Evolutionary conservation across 2,797 vertebrate genomes (phyloP), one percentile per base, ranked within the genome.

Genomic region (Phalloptychus januarius): DNA sequence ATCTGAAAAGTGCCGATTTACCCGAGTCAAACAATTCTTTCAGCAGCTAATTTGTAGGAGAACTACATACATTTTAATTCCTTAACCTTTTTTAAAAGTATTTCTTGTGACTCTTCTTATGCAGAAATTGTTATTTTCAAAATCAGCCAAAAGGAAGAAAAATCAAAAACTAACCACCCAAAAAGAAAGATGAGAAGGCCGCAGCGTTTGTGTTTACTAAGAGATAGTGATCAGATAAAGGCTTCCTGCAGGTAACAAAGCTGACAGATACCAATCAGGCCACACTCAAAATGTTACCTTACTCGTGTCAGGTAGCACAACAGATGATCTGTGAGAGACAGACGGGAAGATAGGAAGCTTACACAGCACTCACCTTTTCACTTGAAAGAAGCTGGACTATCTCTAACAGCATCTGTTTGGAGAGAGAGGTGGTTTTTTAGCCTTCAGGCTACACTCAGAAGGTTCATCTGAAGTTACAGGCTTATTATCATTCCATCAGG

Each of bases 381-480:
- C 80, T 86, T 82, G 80, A 80, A 79, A 87, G 72, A 86, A 85
- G 87, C 82, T 76, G 77, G 86, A 86, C 84, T 92, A 93, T 93
- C 89, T 92, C 73, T 90, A 77, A 83, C 82, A 83, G 76, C 79
- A 93, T 94, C 87, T 91, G 86, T 89, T 88, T 89, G 65, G 81
- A 87, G 45, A 87, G 44, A 81, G 79, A 81, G 78, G 54, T 85
- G 81, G 50, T 73, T 81, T 82, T 84, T 85, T 38, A 74, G 90
- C 90, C 91, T 86, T 0, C n/a, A 85, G 88, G 92, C 85, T 81
- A 86, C 74, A 77, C 78, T 88, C 56, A 46, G 67, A 82, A 81
- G 75, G 85, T 89, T 88, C 90, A 93, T 78, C 83, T 91, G 81
- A 88, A 89, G 89, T 91, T 84, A 87, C 79, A 84, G 80, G 74